phyloP scores from a whole-genome alignment of 1,140 invertebrate genomes.

The Capitella teleta region DNA sequence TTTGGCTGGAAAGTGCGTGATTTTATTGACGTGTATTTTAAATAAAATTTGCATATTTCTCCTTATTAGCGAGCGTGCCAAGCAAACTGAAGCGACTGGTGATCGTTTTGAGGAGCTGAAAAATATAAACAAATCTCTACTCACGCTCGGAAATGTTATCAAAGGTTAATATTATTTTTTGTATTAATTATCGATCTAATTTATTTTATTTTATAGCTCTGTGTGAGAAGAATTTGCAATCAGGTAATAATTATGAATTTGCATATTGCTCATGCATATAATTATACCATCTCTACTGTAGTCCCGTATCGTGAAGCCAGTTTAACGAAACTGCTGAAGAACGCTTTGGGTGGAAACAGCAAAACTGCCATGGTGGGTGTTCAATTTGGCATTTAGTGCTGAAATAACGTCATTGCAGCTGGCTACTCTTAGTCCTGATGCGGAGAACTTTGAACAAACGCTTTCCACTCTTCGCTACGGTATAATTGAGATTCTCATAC shows the following conservation, averaged over 20 bases:
- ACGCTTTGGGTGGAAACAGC: slow-evolving; percentile 95
- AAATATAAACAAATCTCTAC: slow-evolving; percentile 21
- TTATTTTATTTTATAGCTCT: background rate
- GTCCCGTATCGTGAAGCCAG: slow-evolving; percentile 53
- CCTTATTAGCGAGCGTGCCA: slow-evolving; percentile 16
- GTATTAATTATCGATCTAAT: background rate
- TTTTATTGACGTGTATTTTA: background rate
- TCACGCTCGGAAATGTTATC: slow-evolving; percentile 18
- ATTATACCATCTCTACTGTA: no score
- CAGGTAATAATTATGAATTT: no score
- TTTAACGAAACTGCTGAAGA: slow-evolving; percentile 56
- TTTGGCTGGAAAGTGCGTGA: slow-evolving; percentile 46
- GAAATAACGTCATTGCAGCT: slow-evolving; percentile 9
- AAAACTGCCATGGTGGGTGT: slow-evolving; percentile 77
- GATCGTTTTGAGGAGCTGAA: slow-evolving; percentile 21
- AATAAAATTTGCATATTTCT: background rate
- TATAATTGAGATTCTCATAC: no score
- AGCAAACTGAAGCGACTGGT: slow-evolving; percentile 18
- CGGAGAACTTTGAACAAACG: slow-evolving; percentile 21
- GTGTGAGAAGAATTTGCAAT: no score
- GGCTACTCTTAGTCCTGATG: slow-evolving; percentile 20
- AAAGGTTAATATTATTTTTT: slow-evolving; percentile 7
- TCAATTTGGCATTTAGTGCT: background rate
- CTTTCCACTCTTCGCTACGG: slow-evolving; percentile 20
- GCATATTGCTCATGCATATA: no score